Percentiles rank a stretch among this genome's conserved stretches.
Evolutionary conservation across 2,888 invertebrate genomes (phyloP).

Genomic region (Scaptomyza tumidula): DNA sequence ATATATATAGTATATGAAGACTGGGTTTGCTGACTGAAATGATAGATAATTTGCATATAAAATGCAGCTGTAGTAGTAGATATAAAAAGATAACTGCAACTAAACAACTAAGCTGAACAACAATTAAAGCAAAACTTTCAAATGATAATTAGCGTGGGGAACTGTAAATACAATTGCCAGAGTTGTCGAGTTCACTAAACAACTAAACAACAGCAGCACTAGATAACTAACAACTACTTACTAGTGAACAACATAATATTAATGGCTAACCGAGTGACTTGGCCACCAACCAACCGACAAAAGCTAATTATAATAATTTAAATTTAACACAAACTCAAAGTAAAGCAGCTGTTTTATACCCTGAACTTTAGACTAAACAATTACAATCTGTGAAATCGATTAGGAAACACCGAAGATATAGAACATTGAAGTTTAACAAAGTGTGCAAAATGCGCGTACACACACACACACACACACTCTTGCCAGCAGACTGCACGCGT

Average conservation of each 20-base stretch:
- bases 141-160: constrained; percentile 49
- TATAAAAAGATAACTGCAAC: constrained; percentile 41
- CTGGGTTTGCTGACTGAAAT: constrained; percentile 25
- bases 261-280: constrained; percentile 30
- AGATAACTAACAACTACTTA: constrained; percentile 9
- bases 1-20: background rate
- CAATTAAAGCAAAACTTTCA: constrained; percentile 65
- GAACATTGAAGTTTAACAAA: too few relatives aligned
- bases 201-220: background rate
- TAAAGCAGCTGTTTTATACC: constrained; percentile 4
- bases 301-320: constrained; percentile 69
- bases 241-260: constrained; percentile 12
- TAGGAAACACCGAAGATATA: too few relatives aligned
- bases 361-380: too few relatives aligned
- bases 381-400: too few relatives aligned
- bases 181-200: constrained; percentile 26
- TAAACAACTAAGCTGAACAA: constrained; percentile 44
- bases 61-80: constrained; percentile 47
- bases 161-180: constrained; percentile 31
- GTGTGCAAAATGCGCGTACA: too few relatives aligned
- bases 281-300: constrained; percentile 22
- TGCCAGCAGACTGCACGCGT: too few relatives aligned
- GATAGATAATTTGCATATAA: constrained; percentile 69
- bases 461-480: too few relatives aligned
- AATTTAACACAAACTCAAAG: constrained; percentile 56